Percentiles rank a stretch among this genome's conserved stretches.
These are phyloP conservation scores for Caenorhabditis afra DNA, from an alignment of 2,888 invertebrate genomes.

Conservation along the genomic window DNA sequence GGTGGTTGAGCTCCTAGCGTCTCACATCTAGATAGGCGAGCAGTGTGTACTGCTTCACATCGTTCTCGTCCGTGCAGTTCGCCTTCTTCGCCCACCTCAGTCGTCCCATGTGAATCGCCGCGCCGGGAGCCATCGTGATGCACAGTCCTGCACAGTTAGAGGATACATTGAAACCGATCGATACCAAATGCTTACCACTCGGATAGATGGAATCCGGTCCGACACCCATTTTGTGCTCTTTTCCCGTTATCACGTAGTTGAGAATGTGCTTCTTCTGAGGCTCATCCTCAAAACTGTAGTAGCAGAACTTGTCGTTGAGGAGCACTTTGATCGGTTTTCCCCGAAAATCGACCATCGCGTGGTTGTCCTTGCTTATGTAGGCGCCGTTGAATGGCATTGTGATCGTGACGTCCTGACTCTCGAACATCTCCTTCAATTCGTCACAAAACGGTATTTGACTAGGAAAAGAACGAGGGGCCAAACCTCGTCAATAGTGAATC, in stretches of 20 bases:
- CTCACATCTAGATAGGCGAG: constrained; percentile 18
- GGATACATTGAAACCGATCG: neutral
- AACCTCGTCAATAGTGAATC: constrained; percentile 2
- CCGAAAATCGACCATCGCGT: constrained; percentile 2
- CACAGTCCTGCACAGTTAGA: constrained; percentile 8
- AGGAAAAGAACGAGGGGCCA: neutral
- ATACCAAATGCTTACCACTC: neutral
- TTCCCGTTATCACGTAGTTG: constrained; percentile 4
- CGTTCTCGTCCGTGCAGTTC: constrained; percentile 16
- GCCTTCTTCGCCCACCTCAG: constrained; percentile 21
- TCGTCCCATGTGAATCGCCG: neutral
- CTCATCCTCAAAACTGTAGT: constrained; percentile 6
- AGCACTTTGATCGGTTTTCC: constrained; percentile 6
- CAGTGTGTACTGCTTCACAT: constrained; percentile 14
- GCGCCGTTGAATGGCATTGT: constrained; percentile 13
- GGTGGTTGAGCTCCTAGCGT: neutral
- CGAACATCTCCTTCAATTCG: neutral
- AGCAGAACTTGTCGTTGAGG: constrained; percentile 6
- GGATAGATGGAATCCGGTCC: constrained; percentile 11
- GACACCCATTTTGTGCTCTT: constrained; percentile 10
- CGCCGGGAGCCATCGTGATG: constrained; percentile 1
- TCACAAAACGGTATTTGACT: neutral
- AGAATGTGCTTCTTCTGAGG: neutral
- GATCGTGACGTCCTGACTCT: neutral
- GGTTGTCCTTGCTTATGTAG: constrained; percentile 15